Evolutionary conservation across 2,113 vertebrate species (phyloP), one percentile per base, ranked within the genome.

Genomic region (Poeciliopsis turrubarensis): DNA sequence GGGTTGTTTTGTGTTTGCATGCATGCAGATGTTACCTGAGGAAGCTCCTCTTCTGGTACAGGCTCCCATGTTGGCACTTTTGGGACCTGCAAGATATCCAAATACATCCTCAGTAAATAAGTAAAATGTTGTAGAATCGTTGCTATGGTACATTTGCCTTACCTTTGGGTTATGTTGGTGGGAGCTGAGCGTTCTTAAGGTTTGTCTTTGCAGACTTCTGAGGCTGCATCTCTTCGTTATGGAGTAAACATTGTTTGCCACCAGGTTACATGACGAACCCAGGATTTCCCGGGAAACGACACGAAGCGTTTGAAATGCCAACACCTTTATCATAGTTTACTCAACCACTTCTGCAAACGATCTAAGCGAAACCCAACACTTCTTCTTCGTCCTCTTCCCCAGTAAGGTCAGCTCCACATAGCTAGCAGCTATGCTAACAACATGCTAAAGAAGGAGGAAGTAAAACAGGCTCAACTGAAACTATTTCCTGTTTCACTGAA

Each of bases 21-120:
- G 1, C 19, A 68, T 4, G 2, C 14, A 66, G 2, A 14, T 22
- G 1, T 76, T 91, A 95, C 95, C 84, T 68, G 80, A 3, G 94
- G 91, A 65, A 94, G 92, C n/a, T 88, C 91, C 12, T 75, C 82
- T 3, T 93, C 92, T 70, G 65, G 13, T 60, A 91, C 76, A 22
- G 86, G 81, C 30, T 94, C 81, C 94, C 94, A 95, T 37, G 93
- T 92, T 60, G 95, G 71, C 44, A 15, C 78, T 60, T 77, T 27
- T 25, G 94, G 94, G 8, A 95, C 90, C 95, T 95, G 39, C 5
- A 65, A 29, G 66, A 44, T 9, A 79, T 15, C 77, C n/a, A 71
- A 0, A 26, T 10, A 26, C 10, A 44, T 27, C 12, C 12, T 19
- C 29, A 15, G 34, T 30, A 32, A 69, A 32, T 22, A 47, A n/a